Percentiles rank a stretch among this genome's conserved stretches.
These are phyloP conservation scores for Scomberomorus guttatus DNA, from an alignment of 2,797 vertebrate species.

Conservation along the genomic window DNA sequence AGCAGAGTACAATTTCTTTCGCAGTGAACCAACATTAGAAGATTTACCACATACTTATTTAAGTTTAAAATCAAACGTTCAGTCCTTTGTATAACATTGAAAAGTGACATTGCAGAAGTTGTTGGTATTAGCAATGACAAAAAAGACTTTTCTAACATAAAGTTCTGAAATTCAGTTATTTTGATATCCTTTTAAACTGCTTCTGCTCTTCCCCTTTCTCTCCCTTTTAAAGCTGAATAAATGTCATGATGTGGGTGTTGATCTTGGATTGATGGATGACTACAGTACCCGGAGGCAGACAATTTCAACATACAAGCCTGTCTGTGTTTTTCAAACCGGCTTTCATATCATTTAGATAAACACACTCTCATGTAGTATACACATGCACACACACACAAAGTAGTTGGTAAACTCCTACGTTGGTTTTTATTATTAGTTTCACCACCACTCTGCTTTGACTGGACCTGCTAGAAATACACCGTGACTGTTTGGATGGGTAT, in stretches of 20 bases:
- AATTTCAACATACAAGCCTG: slow-evolving; percentile 55
- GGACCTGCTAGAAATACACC: slow-evolving; percentile 35
- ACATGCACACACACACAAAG: not conserved
- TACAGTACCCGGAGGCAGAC: slow-evolving; percentile 43
- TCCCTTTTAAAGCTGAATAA: slow-evolving; percentile 34
- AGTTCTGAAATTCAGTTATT: slow-evolving; percentile 6
- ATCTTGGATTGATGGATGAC: slow-evolving; percentile 55
- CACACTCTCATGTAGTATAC: not conserved
- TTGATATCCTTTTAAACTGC: not conserved
- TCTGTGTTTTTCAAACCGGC: slow-evolving; percentile 39
- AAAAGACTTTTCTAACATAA: not conserved
- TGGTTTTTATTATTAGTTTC: slow-evolving; percentile 35
- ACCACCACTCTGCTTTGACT: slow-evolving; percentile 37
- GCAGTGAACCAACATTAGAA: slow-evolving; percentile 2
- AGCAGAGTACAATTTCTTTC: slow-evolving; percentile 12
- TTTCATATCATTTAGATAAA: slow-evolving; percentile 41
- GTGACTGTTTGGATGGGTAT: not conserved
- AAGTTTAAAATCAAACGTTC: slow-evolving; percentile 9
- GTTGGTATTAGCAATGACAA: not conserved
- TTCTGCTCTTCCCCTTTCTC: not conserved
- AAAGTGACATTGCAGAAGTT: not conserved
- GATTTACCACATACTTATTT: not conserved
- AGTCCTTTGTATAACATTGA: slow-evolving; percentile 10
- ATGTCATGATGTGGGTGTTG: slow-evolving; percentile 20
- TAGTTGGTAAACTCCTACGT: slow-evolving; percentile 13